Evolutionary conservation across 2,888 invertebrate species (phyloP), one percentile per base, ranked within the genome.

Genomic region (Noctua comes): DNA sequence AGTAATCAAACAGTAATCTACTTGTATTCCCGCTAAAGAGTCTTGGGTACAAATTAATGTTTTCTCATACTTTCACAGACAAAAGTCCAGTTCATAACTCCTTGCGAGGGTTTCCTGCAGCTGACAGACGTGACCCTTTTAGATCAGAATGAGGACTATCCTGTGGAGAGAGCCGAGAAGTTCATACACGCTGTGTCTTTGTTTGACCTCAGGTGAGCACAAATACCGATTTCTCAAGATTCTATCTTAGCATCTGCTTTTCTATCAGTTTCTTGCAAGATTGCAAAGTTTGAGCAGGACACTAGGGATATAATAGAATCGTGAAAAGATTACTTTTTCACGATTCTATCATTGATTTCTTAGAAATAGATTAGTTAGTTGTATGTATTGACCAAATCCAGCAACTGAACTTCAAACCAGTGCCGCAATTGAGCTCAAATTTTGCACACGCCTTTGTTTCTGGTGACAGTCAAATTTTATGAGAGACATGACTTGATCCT

Each of bases 91-190:
- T 98, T 98, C 90, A 96, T 97, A 31, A 97, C 97, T 74, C 97
- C 97, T 16, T 98, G 98, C 90, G 98, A 98, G 91, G 98, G 98
- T 13, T 93, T 97, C 24, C 93, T 98, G 78, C 97, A 97, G 87
- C 95, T 98, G 57, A 96, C 93, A 48, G 96, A 97, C 73, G 97
- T 97, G 21, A 97, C 96, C 76, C 95, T 98, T 36, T 95, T 97
- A 51, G 98, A 98, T 88, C 97, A 97, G 86, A 97, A 97, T 89
- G 94, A 95, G 68, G 95, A 91, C 82, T 97, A 95, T 77, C 95
- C 96, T 0, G 94, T 97, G 88, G 96, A 96, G 88, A 92, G 97
- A 89, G 97, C 95, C 36, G 96, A 97, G 87, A 96, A 97, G 77
- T 97, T 98, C 91, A 96, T 97, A 43, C 94, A 96, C 68, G 97